phyloP scores from a whole-genome alignment of 37 sponge, comb jelly and placozoan genomes.

The Axinella damicornis region DNA sequence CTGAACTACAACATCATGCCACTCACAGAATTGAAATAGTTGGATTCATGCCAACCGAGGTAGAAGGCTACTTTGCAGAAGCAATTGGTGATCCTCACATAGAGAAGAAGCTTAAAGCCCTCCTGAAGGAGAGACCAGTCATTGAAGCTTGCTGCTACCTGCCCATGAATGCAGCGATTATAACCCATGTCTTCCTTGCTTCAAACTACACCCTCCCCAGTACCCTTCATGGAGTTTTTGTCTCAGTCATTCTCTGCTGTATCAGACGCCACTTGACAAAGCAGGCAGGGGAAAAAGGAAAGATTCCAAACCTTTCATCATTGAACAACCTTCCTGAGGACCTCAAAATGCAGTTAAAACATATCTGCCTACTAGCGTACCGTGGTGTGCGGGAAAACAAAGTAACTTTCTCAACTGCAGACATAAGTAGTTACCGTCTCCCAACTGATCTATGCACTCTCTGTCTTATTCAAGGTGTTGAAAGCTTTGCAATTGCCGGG shows the following conservation, averaged over 20 bases:
- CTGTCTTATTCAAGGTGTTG: too few species aligned
- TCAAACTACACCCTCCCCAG: too few species aligned
- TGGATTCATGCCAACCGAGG: too few species aligned
- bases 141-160: background rate
- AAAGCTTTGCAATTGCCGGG: too few species aligned
- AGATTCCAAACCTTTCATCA: too few species aligned
- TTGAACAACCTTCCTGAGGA: background rate
- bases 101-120: background rate
- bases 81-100: background rate
- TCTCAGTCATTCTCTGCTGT: background rate
- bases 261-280: background rate
- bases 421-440: background rate
- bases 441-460: background rate
- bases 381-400: background rate
- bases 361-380: background rate
- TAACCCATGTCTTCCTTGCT: too few species aligned
- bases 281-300: background rate
- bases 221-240: background rate
- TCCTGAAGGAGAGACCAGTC: background rate
- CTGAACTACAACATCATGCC: background rate
- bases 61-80: background rate
- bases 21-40: background rate
- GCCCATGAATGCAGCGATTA: too few species aligned
- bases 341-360: background rate
- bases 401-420: background rate